These are phyloP conservation scores for Escarpia spicata DNA, from an alignment of 2,888 invertebrate genomes.

Conservation along the genomic window DNA sequence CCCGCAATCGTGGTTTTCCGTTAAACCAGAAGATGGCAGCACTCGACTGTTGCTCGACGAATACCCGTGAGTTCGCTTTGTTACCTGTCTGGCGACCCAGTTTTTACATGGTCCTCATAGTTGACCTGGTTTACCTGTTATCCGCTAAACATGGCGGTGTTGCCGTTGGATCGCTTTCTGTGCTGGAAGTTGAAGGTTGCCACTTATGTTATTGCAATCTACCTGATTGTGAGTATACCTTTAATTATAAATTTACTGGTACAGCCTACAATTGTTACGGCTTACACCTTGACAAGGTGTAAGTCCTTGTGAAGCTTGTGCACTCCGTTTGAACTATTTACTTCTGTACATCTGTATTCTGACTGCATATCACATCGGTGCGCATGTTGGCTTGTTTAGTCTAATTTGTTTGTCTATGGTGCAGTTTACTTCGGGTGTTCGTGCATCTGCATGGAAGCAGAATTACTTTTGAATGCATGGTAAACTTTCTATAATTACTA, in stretches of 20 bases:
- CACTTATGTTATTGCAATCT: conserved; percentile 38
- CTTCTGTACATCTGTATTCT: too few relatives aligned
- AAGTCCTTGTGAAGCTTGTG: neutral
- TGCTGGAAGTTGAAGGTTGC: conserved; percentile 47
- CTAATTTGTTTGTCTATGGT: too few relatives aligned
- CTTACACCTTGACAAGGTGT: neutral
- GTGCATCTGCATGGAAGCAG: too few relatives aligned
- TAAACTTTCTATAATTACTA: neutral
- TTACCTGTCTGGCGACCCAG: neutral
- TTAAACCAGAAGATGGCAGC: neutral
- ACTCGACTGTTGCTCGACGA: neutral
- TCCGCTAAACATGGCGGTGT: conserved; percentile 39
- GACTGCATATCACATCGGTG: too few relatives aligned
- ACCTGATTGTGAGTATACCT: conserved; percentile 38
- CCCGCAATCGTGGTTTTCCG: neutral
- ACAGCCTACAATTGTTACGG: neutral
- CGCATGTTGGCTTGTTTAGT: too few relatives aligned
- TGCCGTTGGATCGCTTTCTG: conserved; percentile 44
- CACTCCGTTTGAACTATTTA: neutral
- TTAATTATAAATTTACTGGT: neutral
- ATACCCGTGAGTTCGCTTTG: neutral
- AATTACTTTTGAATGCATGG: neutral
- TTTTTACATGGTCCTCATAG: neutral
- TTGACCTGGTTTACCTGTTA: conserved; percentile 17
- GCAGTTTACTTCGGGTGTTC: too few relatives aligned